Percentiles rank a stretch among this genome's conserved stretches.
Conservation (phyloP, 2,113 vertebrate genomes). For the Nestor notabilis region DNA sequence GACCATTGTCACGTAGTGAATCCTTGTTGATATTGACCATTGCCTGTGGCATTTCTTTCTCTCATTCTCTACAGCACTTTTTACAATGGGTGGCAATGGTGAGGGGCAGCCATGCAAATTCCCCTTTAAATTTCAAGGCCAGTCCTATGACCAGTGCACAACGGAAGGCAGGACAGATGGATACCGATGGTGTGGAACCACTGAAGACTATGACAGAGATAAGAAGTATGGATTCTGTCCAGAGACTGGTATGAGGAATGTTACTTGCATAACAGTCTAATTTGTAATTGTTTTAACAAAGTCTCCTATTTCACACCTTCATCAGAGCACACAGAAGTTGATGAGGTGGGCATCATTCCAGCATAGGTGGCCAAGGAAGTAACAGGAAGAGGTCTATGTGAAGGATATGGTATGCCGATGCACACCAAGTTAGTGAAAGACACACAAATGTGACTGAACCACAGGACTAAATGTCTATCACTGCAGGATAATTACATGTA, state of each 20-base stretch:
- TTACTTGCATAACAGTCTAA: not conserved
- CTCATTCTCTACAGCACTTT: conserved; percentile 78
- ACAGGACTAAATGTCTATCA: not conserved
- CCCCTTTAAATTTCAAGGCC: conserved; percentile 92
- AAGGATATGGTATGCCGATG: rapidly evolving
- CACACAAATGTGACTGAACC: not conserved
- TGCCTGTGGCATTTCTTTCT: not conserved
- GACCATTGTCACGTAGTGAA: no score
- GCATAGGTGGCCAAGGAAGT: not conserved
- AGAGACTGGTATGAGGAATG: conserved; percentile 82
- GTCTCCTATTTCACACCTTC: not conserved
- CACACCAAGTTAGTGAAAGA: not conserved
- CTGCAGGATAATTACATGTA: not conserved
- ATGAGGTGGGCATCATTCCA: not conserved
- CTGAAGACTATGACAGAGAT: conserved; percentile 92
- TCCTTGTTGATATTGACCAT: not conserved
- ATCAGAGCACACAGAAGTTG: not conserved
- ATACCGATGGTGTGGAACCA: conserved; percentile 96
- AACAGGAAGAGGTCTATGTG: not conserved
- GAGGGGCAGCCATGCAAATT: conserved; percentile 93
- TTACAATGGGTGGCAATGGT: conserved; percentile 91
- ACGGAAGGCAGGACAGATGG: conserved; percentile 91
- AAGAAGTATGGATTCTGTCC: conserved; percentile 95
- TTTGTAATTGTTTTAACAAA: not conserved
- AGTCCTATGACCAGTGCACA: conserved; percentile 88